Evolutionary conservation across 2,888 invertebrate species (phyloP).

Genomic region (Agriopis marginaria): DNA sequence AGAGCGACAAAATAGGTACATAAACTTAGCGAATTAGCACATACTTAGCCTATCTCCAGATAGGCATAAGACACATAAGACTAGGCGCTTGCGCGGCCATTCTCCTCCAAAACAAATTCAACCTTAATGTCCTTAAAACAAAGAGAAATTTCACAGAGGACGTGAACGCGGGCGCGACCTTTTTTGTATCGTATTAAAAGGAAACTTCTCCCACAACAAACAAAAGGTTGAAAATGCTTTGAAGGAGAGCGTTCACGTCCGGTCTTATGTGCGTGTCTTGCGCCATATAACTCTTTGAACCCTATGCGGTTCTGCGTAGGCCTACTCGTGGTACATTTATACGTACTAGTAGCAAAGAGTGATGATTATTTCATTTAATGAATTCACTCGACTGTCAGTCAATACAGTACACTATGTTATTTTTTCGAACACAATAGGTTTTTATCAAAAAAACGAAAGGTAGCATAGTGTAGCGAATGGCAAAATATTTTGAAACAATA

Average conservation of each 20-base stretch:
- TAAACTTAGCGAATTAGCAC: neutral
- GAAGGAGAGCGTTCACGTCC: too few species aligned
- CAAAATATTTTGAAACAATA: neutral
- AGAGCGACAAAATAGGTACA: neutral
- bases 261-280: too few species aligned
- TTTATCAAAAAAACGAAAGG: neutral
- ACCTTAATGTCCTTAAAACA: too few species aligned
- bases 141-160: too few species aligned
- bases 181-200: too few species aligned
- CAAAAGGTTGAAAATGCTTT: too few species aligned
- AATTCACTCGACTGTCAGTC: neutral
- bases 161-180: too few species aligned
- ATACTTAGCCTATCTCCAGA: neutral
- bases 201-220: too few species aligned
- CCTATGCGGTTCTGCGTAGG: too few species aligned
- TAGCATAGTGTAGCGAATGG: neutral
- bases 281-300: too few species aligned
- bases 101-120: too few species aligned
- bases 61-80: neutral
- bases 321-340: neutral
- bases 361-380: conserved; percentile 1
- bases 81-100: too few species aligned
- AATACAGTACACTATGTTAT: neutral
- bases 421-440: neutral
- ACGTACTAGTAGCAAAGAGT: neutral